Conservation (phyloP, 2,797 vertebrate genomes). For the Pangasius sanitwongsei region DNA sequence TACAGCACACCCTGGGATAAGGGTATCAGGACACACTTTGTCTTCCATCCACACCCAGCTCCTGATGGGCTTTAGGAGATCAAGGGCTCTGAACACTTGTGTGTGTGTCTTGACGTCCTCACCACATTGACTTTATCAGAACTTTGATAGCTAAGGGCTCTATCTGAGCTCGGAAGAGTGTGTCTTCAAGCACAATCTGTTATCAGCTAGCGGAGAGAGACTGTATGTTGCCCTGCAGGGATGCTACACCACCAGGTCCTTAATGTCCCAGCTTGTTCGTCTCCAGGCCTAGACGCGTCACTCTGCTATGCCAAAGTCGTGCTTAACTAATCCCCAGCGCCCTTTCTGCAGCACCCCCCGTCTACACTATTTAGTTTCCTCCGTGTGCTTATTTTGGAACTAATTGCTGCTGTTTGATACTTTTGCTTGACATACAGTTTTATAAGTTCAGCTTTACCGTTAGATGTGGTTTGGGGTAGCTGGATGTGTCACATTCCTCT, state of each 20-base stretch:
- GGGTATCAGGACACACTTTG: constrained; percentile 47
- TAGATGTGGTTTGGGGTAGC: constrained; percentile 24
- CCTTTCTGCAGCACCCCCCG: not conserved
- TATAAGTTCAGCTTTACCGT: constrained; percentile 4
- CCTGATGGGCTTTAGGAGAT: constrained; percentile 38
- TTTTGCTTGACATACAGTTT: not conserved
- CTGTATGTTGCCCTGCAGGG: constrained; percentile 15
- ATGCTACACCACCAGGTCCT: not conserved
- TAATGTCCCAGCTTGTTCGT: not conserved
- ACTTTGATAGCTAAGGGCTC: constrained; percentile 48
- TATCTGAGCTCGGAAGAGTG: constrained; percentile 29
- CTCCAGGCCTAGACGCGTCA: not conserved
- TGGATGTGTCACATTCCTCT: constrained; percentile 21
- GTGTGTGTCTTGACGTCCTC: constrained; percentile 33
- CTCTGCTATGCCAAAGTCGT: not conserved
- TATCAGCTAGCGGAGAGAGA: constrained; percentile 46
- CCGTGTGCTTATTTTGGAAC: not conserved
- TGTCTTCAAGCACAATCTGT: constrained; percentile 46
- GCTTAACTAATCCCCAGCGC: not conserved
- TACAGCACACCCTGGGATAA: constrained; percentile 35
- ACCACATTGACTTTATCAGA: constrained; percentile 47
- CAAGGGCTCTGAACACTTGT: constrained; percentile 33
- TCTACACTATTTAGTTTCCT: not conserved
- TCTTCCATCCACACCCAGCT: constrained; percentile 49
- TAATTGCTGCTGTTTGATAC: constrained; percentile 32